Base-by-base conservation (phyloP, 2,888 invertebrate species). In the Antheraea yamamai region DNA sequence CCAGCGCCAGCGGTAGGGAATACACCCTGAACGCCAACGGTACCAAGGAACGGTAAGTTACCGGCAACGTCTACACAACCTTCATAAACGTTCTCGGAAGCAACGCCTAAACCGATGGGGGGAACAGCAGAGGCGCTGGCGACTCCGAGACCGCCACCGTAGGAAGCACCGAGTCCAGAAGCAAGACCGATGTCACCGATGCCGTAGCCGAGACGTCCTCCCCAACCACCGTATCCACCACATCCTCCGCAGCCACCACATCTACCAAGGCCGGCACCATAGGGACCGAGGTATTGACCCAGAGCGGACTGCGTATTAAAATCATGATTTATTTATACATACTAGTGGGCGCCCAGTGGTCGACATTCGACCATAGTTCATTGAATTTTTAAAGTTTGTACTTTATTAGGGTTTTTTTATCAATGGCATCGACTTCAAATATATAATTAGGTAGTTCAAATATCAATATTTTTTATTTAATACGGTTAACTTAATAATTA, bases 31-130 rank as follows among this genome's bases (percentile, higher is more conserved):
- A 91, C 76, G 4, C 78, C 86, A 0, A 88, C 89, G 6, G 90
- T 84, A 8, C 89, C 88, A 0, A 88, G 77, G 81, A 91, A 89
- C 2, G 89, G 91, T 30, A 91, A 76, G 64, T 89, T 84, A 71
- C 91, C 91, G 30, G 81, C 80, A 0, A 88, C 83, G 0, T 81
- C 77, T 10, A 91, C 75, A 35, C 82, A 74, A 18, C 91, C 91
- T 79, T 89, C 89, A 51, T 86, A 85, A 0, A 81, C 80, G 73
- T 91, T 90, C 64, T 90, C 89, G 47, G 52, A 73, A 18, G 35
- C 23, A 18, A 55, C 73, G 30, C 26, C 51, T 4, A 73, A 26
- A 30, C 55, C 30, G 30, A 73, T 35, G 26, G 55, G 55, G 4
- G 86, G 78, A 14, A 86, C 79, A 18, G 86, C 12, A 30, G 55